Conservation (phyloP, 1,140 invertebrate species). For the Pseudomyrmex flavicornis region DNA sequence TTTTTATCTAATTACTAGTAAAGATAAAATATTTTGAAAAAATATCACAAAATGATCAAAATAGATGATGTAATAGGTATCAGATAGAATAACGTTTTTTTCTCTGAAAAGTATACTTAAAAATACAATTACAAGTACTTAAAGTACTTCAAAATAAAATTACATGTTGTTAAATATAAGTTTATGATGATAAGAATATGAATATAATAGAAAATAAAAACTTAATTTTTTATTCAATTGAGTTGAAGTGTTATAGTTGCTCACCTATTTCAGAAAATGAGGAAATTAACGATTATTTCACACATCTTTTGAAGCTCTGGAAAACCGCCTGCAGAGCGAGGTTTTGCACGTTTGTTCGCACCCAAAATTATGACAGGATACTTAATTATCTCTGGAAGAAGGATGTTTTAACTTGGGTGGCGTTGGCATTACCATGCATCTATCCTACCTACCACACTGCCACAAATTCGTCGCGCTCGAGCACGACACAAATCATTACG, state of each 20-base stretch:
- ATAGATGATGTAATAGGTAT: neutral
- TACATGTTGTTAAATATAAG: conserved; percentile 32
- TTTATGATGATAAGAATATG: neutral
- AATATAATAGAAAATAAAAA: neutral
- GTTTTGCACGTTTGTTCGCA: conserved; percentile 60
- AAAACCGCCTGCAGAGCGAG: conserved; percentile 53
- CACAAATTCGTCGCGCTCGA: conserved; percentile 61
- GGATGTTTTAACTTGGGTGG: conserved; percentile 29
- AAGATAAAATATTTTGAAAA: too few species aligned
- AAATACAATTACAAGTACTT: neutral
- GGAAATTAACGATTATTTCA: conserved; percentile 64
- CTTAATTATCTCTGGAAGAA: conserved; percentile 65
- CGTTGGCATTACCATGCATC: conserved; percentile 36
- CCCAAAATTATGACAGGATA: conserved; percentile 63
- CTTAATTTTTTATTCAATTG: neutral
- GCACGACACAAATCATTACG: conserved; percentile 27
- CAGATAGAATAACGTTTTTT: neutral
- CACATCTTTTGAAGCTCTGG: conserved; percentile 19
- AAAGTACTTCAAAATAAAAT: neutral
- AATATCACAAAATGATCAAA: neutral
- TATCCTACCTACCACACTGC: conserved; percentile 70
- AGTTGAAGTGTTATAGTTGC: neutral
- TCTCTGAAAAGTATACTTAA: neutral
- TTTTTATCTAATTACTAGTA: neutral
- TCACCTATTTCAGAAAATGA: neutral